Evolutionary conservation across 2,113 vertebrate species (phyloP).

Genomic region (Hippocampus barbouri): DNA sequence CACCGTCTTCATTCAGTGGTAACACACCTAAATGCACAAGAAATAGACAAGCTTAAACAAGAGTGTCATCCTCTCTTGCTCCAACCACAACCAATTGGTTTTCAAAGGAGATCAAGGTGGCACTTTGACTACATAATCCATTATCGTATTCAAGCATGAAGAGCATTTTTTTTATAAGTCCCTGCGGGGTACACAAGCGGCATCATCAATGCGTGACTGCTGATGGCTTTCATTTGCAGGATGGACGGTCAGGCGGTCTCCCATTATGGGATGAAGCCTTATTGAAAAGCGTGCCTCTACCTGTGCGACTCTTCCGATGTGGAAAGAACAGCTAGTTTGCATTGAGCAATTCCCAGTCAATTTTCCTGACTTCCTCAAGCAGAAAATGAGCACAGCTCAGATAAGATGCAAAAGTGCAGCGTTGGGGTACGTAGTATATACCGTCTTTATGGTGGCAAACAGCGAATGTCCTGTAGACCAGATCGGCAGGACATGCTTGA

Average conservation of each 20-base stretch:
- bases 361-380: conserved; percentile 67
- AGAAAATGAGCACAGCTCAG: conserved; percentile 68
- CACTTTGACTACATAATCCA: conserved; percentile 28
- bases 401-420: conserved; percentile 62
- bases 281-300: conserved; percentile 49
- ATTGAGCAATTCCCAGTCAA: conserved; percentile 69
- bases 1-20: background rate
- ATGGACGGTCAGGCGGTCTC: conserved; percentile 18
- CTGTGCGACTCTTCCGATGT: conserved; percentile 48
- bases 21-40: background rate
- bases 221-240: conserved; percentile 55
- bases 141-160: conserved; percentile 26
- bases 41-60: conserved; percentile 12
- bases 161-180: conserved; percentile 32
- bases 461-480: conserved; percentile 48
- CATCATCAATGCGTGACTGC: conserved; percentile 30
- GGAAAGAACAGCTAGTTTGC: conserved; percentile 60
- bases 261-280: conserved; percentile 11
- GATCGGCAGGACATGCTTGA: conserved; percentile 28
- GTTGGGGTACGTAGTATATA: conserved; percentile 52
- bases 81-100: conserved; percentile 26
- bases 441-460: conserved; percentile 54
- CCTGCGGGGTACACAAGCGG: conserved; percentile 12
- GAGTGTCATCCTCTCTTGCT: conserved; percentile 19
- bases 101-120: conserved; percentile 16